These are phyloP conservation scores for Apis mellifera DNA, from an alignment of 1,140 invertebrate genomes.

Conservation along the genomic window DNA sequence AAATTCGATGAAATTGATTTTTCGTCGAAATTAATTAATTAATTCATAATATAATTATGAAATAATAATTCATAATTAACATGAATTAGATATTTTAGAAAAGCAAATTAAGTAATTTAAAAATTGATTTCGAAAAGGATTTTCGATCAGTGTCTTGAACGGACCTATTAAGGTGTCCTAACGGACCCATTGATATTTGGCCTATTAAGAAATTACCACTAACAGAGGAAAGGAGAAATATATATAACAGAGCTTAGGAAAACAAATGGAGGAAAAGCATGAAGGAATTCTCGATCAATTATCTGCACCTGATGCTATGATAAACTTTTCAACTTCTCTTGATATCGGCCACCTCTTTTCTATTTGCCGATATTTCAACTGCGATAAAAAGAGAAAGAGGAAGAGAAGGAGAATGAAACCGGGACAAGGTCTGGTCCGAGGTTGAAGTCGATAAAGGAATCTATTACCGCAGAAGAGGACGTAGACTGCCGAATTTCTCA, in stretches of 20 bases:
- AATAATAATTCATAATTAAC: too few species aligned
- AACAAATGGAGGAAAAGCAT: constrained; percentile 17
- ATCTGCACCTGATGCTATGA: constrained; percentile 56
- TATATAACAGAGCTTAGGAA: too few species aligned
- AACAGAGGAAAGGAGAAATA: constrained; percentile 20
- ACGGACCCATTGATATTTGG: background rate
- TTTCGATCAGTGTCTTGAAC: background rate
- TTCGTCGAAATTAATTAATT: too few species aligned
- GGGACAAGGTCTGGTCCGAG: constrained; percentile 48
- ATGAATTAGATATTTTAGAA: too few species aligned
- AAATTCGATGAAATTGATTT: background rate
- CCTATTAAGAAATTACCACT: constrained; percentile 15
- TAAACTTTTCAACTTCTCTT: constrained; percentile 58
- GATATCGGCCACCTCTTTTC: constrained; percentile 58
- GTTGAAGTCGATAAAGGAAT: constrained; percentile 70
- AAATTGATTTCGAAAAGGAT: background rate
- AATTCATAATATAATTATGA: too few species aligned
- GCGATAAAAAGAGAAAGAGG: constrained; percentile 59
- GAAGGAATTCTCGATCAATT: constrained; percentile 51
- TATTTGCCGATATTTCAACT: constrained; percentile 70
- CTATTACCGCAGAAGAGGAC: constrained; percentile 64
- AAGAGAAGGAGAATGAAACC: background rate
- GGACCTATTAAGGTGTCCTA: background rate
- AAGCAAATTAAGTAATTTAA: background rate
- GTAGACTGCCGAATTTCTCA: constrained; percentile 56